These are phyloP conservation scores for Bubo bubo DNA, from an alignment of 2,113 vertebrate species.

Conservation along the genomic window DNA sequence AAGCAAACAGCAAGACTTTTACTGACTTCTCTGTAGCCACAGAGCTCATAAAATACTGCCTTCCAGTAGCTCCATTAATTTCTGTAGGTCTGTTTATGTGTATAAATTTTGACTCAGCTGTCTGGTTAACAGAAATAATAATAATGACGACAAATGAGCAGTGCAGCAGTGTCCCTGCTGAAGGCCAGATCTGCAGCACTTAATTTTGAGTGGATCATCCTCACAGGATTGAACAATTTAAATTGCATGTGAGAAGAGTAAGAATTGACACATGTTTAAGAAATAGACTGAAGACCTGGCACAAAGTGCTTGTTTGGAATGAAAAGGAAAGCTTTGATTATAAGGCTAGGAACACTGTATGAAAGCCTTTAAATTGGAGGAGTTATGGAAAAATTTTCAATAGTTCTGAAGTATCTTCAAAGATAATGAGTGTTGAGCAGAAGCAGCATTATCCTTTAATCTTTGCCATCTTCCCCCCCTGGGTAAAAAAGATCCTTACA, in stretches of 20 bases:
- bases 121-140: neutral
- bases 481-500: neutral
- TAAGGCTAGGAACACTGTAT: neutral
- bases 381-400: neutral
- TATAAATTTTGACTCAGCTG: neutral
- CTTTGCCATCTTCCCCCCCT: neutral
- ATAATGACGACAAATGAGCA: neutral
- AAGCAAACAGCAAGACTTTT: neutral
- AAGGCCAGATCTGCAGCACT: neutral
- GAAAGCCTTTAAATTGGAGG: neutral
- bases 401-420: neutral
- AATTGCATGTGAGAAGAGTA: neutral
- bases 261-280: neutral
- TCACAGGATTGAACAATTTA: neutral
- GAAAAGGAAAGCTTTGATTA: neutral
- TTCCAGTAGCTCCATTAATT: neutral
- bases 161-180: neutral
- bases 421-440: neutral
- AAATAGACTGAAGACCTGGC: neutral
- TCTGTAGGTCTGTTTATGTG: neutral
- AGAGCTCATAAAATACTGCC: neutral
- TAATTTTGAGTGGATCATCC: neutral
- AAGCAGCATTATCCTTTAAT: neutral
- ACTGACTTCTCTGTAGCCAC: neutral
- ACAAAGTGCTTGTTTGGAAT: neutral